phyloP scores from a whole-genome alignment of 1,140 invertebrate species.

The Scylla paramamosain region DNA sequence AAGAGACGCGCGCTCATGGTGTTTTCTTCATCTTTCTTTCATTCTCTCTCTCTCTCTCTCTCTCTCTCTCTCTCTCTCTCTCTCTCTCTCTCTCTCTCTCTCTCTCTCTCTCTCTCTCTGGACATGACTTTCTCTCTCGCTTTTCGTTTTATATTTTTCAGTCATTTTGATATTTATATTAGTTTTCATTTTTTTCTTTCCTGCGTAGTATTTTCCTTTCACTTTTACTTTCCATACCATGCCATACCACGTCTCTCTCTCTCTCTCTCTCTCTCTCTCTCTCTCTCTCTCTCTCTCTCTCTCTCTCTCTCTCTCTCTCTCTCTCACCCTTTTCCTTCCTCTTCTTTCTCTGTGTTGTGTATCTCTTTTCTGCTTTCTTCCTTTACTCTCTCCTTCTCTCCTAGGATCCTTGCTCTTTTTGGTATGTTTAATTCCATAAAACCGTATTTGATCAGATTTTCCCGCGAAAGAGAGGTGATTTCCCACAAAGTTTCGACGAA shows the following conservation, averaged over 20 bases:
- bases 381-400: conserved; percentile 34
- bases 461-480: not conserved
- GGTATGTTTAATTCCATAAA: conserved; percentile 55
- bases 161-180: no score
- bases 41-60: not conserved
- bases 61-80: conserved; percentile 12
- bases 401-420: conserved; percentile 33
- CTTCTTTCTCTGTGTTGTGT: not conserved
- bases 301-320: conserved; percentile 32
- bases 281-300: conserved; percentile 40
- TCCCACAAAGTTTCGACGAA: not conserved
- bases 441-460: conserved; percentile 46
- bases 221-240: not conserved
- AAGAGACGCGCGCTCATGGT: not conserved
- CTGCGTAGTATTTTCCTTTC: not conserved
- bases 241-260: no score
- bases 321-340: not conserved
- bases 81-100: not conserved
- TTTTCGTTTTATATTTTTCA: not conserved
- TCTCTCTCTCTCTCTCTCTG: not conserved
- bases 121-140: not conserved
- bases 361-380: not conserved
- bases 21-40: not conserved
- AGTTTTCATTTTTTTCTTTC: not conserved
- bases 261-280: conserved; percentile 7